phyloP scores from a whole-genome alignment of 2,888 invertebrate species.

The Eupithecia dodoneata region DNA sequence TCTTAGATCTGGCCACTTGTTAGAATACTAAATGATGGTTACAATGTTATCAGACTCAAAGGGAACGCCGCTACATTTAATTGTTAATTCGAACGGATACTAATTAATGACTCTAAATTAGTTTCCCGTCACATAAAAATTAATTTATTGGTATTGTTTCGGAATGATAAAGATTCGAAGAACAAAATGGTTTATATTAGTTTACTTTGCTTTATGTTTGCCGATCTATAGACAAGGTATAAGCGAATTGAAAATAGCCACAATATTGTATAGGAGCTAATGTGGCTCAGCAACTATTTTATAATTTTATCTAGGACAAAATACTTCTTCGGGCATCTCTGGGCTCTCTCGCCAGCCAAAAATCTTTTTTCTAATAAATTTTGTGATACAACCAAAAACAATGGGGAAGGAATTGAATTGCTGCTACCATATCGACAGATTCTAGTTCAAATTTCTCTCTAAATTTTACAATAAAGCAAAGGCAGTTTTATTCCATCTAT shows the following conservation, averaged over 20 bases:
- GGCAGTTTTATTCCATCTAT: conserved; percentile 2
- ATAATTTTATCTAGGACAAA: not conserved
- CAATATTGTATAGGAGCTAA: not conserved
- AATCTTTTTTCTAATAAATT: not conserved
- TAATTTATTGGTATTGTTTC: conserved; percentile 22
- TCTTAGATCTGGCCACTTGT: not conserved
- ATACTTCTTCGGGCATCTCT: not conserved
- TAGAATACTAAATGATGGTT: not conserved
- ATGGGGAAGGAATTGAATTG: not conserved
- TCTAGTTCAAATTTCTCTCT: not conserved
- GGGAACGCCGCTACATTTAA: conserved; percentile 18
- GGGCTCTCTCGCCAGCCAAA: not conserved
- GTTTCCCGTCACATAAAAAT: conserved; percentile 20
- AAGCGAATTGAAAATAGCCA: not conserved
- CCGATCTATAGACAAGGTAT: not conserved
- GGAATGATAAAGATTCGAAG: not conserved
- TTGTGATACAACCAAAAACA: not conserved
- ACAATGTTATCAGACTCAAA: conserved; percentile 22
- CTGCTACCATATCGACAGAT: not conserved
- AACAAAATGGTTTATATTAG: conserved; percentile 21
- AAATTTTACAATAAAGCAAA: not conserved
- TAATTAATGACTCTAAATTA: conserved; percentile 26
- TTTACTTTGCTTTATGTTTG: conserved; percentile 1
- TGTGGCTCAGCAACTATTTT: not conserved
- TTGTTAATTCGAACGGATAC: conserved; percentile 20